Percentiles rank a stretch among this genome's conserved stretches.
Conservation (phyloP, 1,140 invertebrate genomes). For the Lineus longissimus region DNA sequence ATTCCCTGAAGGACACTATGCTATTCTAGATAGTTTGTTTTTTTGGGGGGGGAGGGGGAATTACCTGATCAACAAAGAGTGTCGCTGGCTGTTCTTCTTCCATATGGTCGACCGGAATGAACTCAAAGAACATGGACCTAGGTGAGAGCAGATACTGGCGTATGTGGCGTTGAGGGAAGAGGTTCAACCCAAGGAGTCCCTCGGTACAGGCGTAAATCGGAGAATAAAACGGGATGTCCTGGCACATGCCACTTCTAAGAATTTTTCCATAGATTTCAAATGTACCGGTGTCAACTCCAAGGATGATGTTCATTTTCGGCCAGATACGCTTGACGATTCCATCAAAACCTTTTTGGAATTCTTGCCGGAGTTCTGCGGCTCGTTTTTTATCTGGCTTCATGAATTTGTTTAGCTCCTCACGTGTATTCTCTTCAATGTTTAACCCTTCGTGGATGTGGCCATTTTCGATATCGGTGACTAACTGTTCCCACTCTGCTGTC, state of each 20-base stretch:
- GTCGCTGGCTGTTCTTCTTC: constrained; percentile 41
- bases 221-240: constrained; percentile 44
- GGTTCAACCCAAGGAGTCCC: constrained; percentile 48
- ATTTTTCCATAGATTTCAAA: constrained; percentile 41
- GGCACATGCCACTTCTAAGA: constrained; percentile 35
- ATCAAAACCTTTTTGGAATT: constrained; percentile 26
- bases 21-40: too few species aligned
- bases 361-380: constrained; percentile 37
- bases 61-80: constrained; percentile 44
- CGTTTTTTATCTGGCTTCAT: constrained; percentile 40
- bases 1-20: background rate
- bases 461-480: constrained; percentile 40
- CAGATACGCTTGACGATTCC: constrained; percentile 43
- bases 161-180: constrained; percentile 35
- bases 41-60: too few species aligned
- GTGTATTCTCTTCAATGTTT: constrained; percentile 29
- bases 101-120: constrained; percentile 41
- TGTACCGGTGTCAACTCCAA: constrained; percentile 43
- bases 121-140: constrained; percentile 46
- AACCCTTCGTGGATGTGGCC: constrained; percentile 36
- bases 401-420: constrained; percentile 31
- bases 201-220: constrained; percentile 51
- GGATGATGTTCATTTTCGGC: constrained; percentile 43
- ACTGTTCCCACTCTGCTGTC: constrained; percentile 29
- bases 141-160: constrained; percentile 41